A percentile compares a stretch with the other conserved stretches of the same genome.
Evolutionary conservation across 2,888 invertebrate genomes (phyloP).

Genomic region (Meliscaeva auricollis): DNA sequence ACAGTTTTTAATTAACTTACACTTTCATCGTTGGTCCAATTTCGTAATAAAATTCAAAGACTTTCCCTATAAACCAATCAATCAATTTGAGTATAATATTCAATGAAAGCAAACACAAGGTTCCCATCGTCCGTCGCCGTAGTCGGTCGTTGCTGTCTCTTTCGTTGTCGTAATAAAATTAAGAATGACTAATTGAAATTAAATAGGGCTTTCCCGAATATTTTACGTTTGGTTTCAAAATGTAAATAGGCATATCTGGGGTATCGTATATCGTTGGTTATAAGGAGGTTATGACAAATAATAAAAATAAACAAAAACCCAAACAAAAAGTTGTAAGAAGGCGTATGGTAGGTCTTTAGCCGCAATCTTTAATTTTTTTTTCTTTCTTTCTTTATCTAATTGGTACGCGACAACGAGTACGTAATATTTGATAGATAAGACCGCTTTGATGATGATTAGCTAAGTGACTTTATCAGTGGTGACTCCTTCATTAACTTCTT

Average conservation of each 20-base stretch:
- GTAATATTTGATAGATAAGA: conserved; percentile 22
- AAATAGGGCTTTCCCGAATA: conserved; percentile 14
- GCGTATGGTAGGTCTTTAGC: conserved; percentile 1
- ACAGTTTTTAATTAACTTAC: conserved; percentile 31
- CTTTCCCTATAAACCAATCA: conserved; percentile 10
- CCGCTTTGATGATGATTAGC: conserved; percentile 20
- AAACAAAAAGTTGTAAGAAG: conserved; percentile 20
- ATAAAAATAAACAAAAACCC: background rate
- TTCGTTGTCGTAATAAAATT: background rate
- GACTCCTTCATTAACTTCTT: conserved; percentile 24
- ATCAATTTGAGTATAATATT: background rate
- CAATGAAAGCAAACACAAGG: conserved; percentile 1
- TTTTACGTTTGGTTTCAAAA: background rate
- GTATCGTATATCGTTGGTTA: no score
- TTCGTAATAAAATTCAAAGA: conserved; percentile 22
- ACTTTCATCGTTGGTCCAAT: conserved; percentile 49
- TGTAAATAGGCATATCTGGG: background rate
- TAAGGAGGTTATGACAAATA: no score
- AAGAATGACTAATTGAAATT: conserved; percentile 13
- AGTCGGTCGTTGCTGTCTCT: no score
- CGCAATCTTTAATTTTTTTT: conserved; percentile 26
- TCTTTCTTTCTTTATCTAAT: conserved; percentile 55
- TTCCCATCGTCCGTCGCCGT: background rate
- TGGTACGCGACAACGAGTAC: conserved; percentile 45
- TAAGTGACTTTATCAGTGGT: background rate